A percentile compares a stretch with the other conserved stretches of the same genome.
Conservation (phyloP, 2,113 vertebrate genomes). For the Barbus barbus region DNA sequence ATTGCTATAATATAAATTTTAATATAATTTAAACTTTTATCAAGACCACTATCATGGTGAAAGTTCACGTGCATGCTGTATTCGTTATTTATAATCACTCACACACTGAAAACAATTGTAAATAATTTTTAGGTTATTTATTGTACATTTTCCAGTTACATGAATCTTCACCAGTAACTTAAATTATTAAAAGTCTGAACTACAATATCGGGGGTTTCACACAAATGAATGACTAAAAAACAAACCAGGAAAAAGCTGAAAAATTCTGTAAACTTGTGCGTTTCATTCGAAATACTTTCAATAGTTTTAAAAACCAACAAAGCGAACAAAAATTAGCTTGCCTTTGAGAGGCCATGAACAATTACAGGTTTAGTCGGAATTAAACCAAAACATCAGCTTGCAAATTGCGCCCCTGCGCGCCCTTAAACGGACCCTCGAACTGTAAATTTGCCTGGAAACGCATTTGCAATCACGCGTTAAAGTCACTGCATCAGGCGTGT, state of each 20-base stretch:
- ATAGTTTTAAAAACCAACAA: not conserved
- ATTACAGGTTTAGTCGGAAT: not conserved
- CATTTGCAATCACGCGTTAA: not conserved
- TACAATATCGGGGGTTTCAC: not conserved
- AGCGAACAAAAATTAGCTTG: not conserved
- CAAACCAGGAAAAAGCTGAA: not conserved
- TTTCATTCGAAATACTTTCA: not conserved
- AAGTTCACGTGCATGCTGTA: not conserved
- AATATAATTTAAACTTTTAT: too few relatives aligned
- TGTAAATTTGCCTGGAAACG: not conserved
- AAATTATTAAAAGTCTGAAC: conserved; percentile 1
- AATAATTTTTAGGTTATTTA: too few relatives aligned
- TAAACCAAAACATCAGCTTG: conserved; percentile 25
- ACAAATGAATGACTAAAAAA: too few relatives aligned
- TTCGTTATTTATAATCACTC: not conserved
- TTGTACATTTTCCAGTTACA: too few relatives aligned
- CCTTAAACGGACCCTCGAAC: not conserved
- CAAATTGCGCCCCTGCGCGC: conserved; percentile 8
- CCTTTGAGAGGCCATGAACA: not conserved
- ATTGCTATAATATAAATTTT: too few relatives aligned
- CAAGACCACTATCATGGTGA: not conserved
- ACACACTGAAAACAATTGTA: too few relatives aligned
- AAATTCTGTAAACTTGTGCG: not conserved
- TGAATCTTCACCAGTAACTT: not conserved
- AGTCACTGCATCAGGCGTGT: not conserved